Base-by-base conservation (phyloP, 2,113 vertebrate genomes). In the Ceyx cyanopectus region DNA sequence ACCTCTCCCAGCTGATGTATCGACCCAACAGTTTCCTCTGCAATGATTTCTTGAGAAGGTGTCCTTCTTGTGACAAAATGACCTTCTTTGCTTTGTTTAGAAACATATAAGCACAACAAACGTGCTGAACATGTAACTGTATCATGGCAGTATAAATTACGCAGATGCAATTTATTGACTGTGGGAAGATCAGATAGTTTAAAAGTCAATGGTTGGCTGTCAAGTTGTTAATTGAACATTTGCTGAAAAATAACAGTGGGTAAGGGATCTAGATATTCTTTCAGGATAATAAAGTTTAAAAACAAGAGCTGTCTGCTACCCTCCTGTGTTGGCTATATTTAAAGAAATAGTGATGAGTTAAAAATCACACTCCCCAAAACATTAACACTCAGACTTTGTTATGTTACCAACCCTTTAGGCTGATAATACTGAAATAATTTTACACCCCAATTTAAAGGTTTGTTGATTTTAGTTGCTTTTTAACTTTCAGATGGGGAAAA, bases 141-240 rank as follows among this genome's bases (percentile, higher is more conserved):
- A 51, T 82, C 22, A 1, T 58, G 73, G 48, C 12, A 10, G 62
- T 73, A 21, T 61, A 81, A 84, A 19, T 92, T 81, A 58, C 51
- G 5, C 60, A 67, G 76, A 78, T 66, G 61, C 8, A 11, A 27
- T 61, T 48, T 67, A 78, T 77, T 60, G 77, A 57, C 51, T 67
- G 79, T 29, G 63, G 40, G 87, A 78, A 78, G 46, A 87, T 89
- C 45, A 43, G 29, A 53, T 60, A 37, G 40, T n/a, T 83, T 90
- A 82, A 32, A 77, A 89, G 57, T 70, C 81, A 45, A 34, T 40
- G 21, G 11, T 12, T 80, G 23, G 43, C 68, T 90, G 69, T 84
- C 88, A 93, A 89, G 48, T 56, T 81, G 72, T 75, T 87, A 82
- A 82, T 86, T 78, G 78, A 93, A 69, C 70, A 70, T 76, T 81